Percentiles rank a stretch among this genome's conserved stretches.
Conservation (phyloP, 2,797 vertebrate species). For the Lagocephalus sceleratus region DNA sequence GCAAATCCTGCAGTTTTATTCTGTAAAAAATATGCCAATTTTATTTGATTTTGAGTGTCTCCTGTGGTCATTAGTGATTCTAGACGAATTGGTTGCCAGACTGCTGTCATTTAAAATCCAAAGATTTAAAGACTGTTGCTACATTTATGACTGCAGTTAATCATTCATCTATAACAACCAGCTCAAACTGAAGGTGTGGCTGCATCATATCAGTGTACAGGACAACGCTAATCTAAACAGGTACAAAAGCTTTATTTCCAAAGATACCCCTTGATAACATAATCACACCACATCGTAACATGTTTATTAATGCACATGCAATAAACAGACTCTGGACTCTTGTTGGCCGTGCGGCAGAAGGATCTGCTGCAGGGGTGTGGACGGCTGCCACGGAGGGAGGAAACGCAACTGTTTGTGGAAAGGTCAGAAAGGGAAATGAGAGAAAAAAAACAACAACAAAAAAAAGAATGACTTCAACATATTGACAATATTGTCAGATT, state of each 20-base stretch:
- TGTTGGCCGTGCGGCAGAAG: conserved; percentile 29
- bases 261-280: conserved; percentile 70
- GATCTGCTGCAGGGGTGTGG: conserved; percentile 25
- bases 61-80: no score
- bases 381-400: conserved; percentile 18
- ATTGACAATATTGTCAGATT: conserved; percentile 33
- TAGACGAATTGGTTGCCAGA: no score
- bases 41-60: no score
- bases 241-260: conserved; percentile 75
- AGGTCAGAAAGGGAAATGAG: conserved; percentile 2
- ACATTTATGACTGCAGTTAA: no score
- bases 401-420: conserved; percentile 14
- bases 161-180: no score
- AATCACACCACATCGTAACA: conserved; percentile 32
- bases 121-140: no score
- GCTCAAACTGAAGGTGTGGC: no score
- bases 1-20: no score
- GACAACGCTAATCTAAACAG: conserved; percentile 21
- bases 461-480: conserved; percentile 27
- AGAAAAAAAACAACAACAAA: conserved; percentile 1
- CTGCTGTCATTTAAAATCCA: no score
- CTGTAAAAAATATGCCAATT: no score
- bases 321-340: conserved; percentile 22
- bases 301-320: conserved; percentile 11
- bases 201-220: not conserved